Evolutionary conservation across 2,113 vertebrate species (phyloP).

Genomic region (Vulpes vulpes): DNA sequence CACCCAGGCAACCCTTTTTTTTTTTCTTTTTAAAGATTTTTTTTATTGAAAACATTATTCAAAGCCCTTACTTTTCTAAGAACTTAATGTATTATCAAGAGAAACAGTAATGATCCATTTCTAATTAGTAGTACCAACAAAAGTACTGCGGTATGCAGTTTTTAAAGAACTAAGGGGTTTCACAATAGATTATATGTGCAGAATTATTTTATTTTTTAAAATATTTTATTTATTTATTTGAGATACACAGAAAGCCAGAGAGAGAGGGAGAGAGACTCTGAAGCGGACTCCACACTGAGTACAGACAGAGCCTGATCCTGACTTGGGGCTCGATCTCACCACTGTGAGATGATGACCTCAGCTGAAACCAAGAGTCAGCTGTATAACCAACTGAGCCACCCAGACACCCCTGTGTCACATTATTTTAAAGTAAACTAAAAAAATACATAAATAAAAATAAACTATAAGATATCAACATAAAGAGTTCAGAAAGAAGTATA

Average conservation of each 20-base stretch:
- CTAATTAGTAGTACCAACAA: background rate
- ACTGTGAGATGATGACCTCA: background rate
- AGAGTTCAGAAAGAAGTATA: background rate
- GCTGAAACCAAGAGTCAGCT: background rate
- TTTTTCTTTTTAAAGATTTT: no score
- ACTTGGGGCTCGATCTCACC: background rate
- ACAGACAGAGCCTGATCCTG: background rate
- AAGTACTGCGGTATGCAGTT: background rate
- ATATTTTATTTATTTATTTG: background rate
- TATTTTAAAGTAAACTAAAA: no score
- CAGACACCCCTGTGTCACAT: no score
- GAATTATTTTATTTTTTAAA: background rate
- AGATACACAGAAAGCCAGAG: background rate
- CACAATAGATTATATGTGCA: background rate
- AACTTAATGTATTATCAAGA: constrained; percentile 9
- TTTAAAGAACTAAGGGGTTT: constrained; percentile 17
- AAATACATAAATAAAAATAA: background rate
- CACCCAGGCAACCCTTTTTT: no score
- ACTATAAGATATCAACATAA: constrained; percentile 1
- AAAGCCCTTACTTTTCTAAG: background rate
- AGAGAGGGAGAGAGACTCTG: background rate
- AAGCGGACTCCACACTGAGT: background rate
- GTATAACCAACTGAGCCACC: no score
- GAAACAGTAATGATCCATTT: constrained; percentile 1
- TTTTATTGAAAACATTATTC: background rate